Evolutionary conservation across 2,113 vertebrate species (phyloP).

Genomic region (Gymnarchus niloticus): DNA sequence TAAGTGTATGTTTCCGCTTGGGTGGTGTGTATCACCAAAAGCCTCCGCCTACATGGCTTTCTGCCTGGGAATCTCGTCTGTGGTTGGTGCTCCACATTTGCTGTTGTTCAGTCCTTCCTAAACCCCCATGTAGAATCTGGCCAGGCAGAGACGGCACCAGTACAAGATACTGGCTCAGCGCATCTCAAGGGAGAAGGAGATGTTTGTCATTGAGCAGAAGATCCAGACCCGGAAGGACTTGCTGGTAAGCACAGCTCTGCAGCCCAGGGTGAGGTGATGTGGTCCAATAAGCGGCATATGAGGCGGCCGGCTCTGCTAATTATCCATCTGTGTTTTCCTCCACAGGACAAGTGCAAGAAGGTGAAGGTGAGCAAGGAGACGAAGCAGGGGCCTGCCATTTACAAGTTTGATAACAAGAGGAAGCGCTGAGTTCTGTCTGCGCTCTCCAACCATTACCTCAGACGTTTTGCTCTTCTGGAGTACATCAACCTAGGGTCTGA

Average conservation of each 20-base stretch:
- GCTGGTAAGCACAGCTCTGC: slow-evolving; percentile 63
- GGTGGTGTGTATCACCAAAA: background rate
- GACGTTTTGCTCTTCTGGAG: background rate
- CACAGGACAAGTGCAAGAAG: slow-evolving; percentile 83
- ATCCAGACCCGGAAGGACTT: slow-evolving; percentile 92
- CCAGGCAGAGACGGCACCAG: slow-evolving; percentile 69
- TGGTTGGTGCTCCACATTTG: background rate
- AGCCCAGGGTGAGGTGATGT: background rate
- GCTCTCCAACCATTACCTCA: background rate
- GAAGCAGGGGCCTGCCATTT: slow-evolving; percentile 71
- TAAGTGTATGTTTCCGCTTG: background rate
- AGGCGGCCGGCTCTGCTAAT: too few relatives aligned
- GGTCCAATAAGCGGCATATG: background rate
- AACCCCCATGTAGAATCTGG: slow-evolving; percentile 63
- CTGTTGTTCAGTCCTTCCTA: background rate
- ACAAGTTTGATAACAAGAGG: slow-evolving; percentile 82
- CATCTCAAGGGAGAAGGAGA: slow-evolving; percentile 84
- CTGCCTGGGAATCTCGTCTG: background rate
- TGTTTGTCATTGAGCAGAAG: slow-evolving; percentile 89
- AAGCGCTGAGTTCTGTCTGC: slow-evolving; percentile 66
- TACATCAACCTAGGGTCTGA: background rate
- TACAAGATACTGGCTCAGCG: slow-evolving; percentile 81
- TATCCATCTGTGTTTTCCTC: slow-evolving; percentile 18
- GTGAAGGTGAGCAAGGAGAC: slow-evolving; percentile 87
- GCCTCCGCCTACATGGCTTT: too few relatives aligned